Base-by-base conservation (phyloP, 2,113 vertebrate species). In the Perca schrenkii region DNA sequence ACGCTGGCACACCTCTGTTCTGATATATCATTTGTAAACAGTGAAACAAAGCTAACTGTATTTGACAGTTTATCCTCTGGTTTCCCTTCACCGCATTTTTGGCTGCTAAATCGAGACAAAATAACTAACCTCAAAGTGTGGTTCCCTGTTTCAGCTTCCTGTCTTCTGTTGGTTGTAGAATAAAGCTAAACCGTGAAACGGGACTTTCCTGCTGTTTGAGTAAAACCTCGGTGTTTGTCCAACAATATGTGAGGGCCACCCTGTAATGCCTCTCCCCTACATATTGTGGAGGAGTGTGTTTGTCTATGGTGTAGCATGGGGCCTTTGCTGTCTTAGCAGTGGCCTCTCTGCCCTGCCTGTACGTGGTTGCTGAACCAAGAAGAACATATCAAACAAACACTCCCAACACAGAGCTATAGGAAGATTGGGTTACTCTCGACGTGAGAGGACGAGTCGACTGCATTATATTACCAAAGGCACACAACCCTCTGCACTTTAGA, bases 371-470 rank as follows among this genome's bases (percentile, higher is more conserved):
- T 94, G 91, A 94, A 90, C 89, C 85, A 28, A 83, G 80, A 61
- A 76, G 86, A 85, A 91, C 77, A 62, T 84, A 92, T 90, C 88
- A 90, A 93, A 91, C 93, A 92, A 90, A 88, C 86, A 92, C 89
- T 93, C 61, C 58, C 58, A 84, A 58, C 82, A 80, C 78, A 31
- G 74, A 66, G 69, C 75, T 70, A 62, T 36, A 64, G 61, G 84
- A 69, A 78, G 90, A 87, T 88, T 71, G 73, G 40, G 83, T 92
- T 92, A 74, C 88, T 81, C 79, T 79, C 10, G 28, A 82, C 91
- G 71, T 84, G 89, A 82, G 65, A 74, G 57, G 60, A 86, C 62
- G 10, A 84, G 86, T 85, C 17, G 6, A 65, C 28, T 89, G 69
- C 74, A 64, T 88, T 86, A 82, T 82, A 36, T 77, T 54, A 16